phyloP scores from a whole-genome alignment of 2,113 vertebrate genomes.

The Colossoma macropomum region DNA sequence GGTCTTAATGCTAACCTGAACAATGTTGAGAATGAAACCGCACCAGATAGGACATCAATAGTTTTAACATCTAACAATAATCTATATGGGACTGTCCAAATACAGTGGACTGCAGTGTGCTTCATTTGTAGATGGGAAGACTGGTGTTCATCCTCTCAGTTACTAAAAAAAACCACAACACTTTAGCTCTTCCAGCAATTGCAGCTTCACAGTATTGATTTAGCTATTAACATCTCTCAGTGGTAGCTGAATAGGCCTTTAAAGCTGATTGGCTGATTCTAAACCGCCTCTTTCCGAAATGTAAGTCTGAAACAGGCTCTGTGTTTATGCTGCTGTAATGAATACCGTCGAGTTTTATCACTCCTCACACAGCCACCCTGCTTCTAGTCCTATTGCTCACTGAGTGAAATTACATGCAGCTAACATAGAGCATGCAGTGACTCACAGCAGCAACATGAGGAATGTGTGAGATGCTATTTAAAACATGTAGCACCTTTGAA shows the following conservation, averaged over 20 bases:
- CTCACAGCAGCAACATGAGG: neutral
- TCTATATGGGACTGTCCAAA: too few species aligned
- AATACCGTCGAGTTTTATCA: neutral
- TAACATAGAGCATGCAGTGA: conserved; percentile 1
- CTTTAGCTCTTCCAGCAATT: neutral
- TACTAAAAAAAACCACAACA: too few species aligned
- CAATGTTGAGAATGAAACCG: too few species aligned
- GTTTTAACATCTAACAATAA: too few species aligned
- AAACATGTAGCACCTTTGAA: neutral
- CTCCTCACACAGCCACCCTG: neutral
- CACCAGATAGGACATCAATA: too few species aligned
- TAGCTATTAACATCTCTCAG: conserved; percentile 32
- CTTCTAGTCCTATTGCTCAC: neutral
- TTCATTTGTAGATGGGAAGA: too few species aligned
- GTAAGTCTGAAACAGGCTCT: neutral
- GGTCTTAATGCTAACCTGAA: too few species aligned
- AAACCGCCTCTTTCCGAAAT: neutral
- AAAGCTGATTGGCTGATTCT: conserved; percentile 34
- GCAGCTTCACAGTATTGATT: conserved; percentile 45
- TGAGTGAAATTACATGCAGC: conserved; percentile 2
- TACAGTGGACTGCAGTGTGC: too few species aligned
- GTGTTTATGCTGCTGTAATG: conserved; percentile 21
- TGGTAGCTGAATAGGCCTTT: conserved; percentile 22
- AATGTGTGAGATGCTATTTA: neutral
- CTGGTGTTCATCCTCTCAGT: too few species aligned